These are phyloP conservation scores for Zaprionus nigranus DNA, from an alignment of 1,140 invertebrate species.

Conservation along the genomic window DNA sequence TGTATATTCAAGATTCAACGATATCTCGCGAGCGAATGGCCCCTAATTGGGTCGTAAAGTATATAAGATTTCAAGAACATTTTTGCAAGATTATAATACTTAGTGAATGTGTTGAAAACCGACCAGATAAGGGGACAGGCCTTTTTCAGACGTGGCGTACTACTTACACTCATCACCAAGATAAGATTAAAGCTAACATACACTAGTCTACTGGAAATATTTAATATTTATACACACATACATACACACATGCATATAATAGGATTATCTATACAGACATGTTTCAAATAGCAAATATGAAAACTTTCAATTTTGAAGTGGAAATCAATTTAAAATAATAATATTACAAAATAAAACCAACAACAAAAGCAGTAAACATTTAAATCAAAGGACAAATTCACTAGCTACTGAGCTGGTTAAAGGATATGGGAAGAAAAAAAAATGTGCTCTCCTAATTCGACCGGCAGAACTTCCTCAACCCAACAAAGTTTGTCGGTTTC, in stretches of 20 bases:
- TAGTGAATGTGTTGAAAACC: constrained; percentile 8
- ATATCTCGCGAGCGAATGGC: neutral
- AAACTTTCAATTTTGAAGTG: neutral
- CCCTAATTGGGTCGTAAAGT: neutral
- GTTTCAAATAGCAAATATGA: neutral
- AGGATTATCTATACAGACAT: neutral
- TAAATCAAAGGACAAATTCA: neutral
- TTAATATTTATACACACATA: neutral
- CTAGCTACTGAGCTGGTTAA: neutral
- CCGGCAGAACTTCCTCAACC: constrained; percentile 1
- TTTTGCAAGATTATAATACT: constrained; percentile 15
- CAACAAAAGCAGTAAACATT: neutral
- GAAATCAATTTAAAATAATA: neutral
- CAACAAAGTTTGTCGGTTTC: constrained; percentile 5
- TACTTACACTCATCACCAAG: constrained; percentile 18
- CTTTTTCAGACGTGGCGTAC: constrained; percentile 30
- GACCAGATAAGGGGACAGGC: constrained; percentile 26
- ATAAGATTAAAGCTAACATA: constrained; percentile 43
- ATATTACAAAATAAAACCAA: neutral
- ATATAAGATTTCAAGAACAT: constrained; percentile 7
- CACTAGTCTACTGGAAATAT: neutral
- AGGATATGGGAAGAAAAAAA: neutral
- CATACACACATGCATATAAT: neutral
- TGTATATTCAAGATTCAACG: neutral
- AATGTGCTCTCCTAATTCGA: neutral